These are phyloP conservation scores for Drosophila persimilis DNA, from an alignment of 1,140 invertebrate genomes.

Conservation along the genomic window DNA sequence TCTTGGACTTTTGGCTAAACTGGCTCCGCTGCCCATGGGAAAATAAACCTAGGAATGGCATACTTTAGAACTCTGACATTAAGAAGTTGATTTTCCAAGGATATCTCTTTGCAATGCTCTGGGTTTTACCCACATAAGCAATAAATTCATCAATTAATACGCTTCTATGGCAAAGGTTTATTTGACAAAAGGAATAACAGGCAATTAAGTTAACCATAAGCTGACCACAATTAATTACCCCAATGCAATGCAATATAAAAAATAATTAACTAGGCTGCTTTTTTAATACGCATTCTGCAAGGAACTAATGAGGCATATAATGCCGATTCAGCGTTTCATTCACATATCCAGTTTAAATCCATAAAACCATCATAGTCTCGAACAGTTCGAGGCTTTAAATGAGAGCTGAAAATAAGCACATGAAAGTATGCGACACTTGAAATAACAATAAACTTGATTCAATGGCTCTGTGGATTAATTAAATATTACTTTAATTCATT, in stretches of 20 bases:
- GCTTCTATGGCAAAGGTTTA: slow-evolving; percentile 17
- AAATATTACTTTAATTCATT: slow-evolving; percentile 6
- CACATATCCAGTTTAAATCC: slow-evolving; percentile 37
- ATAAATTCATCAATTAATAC: slow-evolving; percentile 35
- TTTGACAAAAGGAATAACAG: slow-evolving; percentile 46
- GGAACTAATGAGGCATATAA: slow-evolving; percentile 46
- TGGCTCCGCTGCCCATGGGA: too few relatives aligned
- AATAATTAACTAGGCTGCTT: slow-evolving; percentile 42
- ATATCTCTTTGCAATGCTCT: too few relatives aligned
- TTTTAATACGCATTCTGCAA: slow-evolving; percentile 20
- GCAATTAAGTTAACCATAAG: slow-evolving; percentile 54
- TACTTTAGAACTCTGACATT: too few relatives aligned
- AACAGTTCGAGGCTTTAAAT: background rate
- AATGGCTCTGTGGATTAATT: slow-evolving; percentile 4
- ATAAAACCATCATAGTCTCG: background rate
- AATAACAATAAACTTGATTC: background rate
- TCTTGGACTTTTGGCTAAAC: too few relatives aligned
- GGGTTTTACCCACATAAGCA: background rate
- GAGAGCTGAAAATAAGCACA: slow-evolving; percentile 5
- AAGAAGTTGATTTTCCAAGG: too few relatives aligned
- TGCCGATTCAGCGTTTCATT: slow-evolving; percentile 31
- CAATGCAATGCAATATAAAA: slow-evolving; percentile 17
- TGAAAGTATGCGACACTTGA: slow-evolving; percentile 30
- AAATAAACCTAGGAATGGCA: too few relatives aligned
- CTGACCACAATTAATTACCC: slow-evolving; percentile 51